These are phyloP conservation scores for Apolygus lucorum DNA, from an alignment of 1,140 invertebrate species.

Conservation along the genomic window DNA sequence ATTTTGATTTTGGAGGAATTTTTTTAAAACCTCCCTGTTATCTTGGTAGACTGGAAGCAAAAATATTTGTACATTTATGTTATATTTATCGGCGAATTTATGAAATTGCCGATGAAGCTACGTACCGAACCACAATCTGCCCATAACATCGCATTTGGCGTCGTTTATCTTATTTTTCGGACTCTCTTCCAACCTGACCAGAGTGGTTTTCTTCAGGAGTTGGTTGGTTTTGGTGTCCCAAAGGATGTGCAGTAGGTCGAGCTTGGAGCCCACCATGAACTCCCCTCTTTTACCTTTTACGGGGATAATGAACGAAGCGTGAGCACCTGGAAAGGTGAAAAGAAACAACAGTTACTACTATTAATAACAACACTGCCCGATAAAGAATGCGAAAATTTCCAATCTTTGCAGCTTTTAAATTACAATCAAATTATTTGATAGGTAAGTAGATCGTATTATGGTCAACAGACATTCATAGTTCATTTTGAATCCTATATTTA, in stretches of 20 bases:
- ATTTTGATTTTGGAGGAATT: too few relatives aligned
- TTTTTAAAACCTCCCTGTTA: too few relatives aligned
- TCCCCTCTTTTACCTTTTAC: not conserved
- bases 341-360: not conserved
- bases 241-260: not conserved
- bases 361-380: not conserved
- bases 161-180: not conserved
- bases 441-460: too few relatives aligned
- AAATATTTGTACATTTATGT: too few relatives aligned
- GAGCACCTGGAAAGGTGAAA: not conserved
- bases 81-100: too few relatives aligned
- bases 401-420: too few relatives aligned
- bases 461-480: too few relatives aligned
- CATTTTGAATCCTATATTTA: too few relatives aligned
- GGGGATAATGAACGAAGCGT: not conserved
- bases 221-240: not conserved
- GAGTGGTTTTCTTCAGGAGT: not conserved
- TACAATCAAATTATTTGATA: too few relatives aligned
- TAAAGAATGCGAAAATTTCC: not conserved
- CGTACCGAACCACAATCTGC: slow-evolving; percentile 1
- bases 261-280: not conserved
- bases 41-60: too few relatives aligned
- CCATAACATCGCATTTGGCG: not conserved
- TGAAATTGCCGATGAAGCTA: too few relatives aligned
- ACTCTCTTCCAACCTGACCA: not conserved